These are phyloP conservation scores for Lochmaea crataegi DNA, from an alignment of 2,888 invertebrate species.

Conservation along the genomic window DNA sequence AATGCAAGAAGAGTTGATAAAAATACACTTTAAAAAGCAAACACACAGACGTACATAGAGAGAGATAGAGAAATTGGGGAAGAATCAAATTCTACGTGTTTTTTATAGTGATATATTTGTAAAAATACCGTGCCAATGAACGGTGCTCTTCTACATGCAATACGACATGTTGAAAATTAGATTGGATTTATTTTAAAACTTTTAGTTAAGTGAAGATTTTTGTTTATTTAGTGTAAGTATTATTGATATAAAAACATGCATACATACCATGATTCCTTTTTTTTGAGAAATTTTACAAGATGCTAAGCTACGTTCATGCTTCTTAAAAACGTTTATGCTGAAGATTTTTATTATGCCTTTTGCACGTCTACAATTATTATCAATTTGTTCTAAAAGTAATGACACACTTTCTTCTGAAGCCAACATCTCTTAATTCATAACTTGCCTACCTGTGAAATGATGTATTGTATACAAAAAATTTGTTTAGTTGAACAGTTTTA, in stretches of 20 bases:
- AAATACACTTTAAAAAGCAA: slow-evolving; percentile 52
- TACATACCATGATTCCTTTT: slow-evolving; percentile 43
- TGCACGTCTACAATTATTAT: too few species aligned
- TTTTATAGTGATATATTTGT: slow-evolving; percentile 46
- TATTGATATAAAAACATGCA: slow-evolving; percentile 37
- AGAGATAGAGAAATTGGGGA: slow-evolving; percentile 63
- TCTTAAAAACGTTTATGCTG: slow-evolving; percentile 32
- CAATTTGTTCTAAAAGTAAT: too few species aligned
- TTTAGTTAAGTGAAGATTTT: slow-evolving; percentile 13
- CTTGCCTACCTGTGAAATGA: too few species aligned
- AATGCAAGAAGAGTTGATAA: slow-evolving; percentile 1
- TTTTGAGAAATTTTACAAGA: slow-evolving; percentile 28
- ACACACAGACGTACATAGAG: slow-evolving; percentile 66
- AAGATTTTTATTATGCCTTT: slow-evolving; percentile 18
- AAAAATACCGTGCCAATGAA: slow-evolving; percentile 56
- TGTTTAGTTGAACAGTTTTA: too few species aligned
- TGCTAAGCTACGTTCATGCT: slow-evolving; percentile 40
- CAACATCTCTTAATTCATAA: too few species aligned
- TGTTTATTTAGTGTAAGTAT: slow-evolving; percentile 27
- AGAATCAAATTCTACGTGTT: slow-evolving; percentile 55
- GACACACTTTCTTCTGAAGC: too few species aligned
- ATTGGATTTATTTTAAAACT: neutral
- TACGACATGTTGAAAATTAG: slow-evolving; percentile 9
- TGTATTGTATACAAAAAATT: too few species aligned
- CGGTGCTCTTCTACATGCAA: slow-evolving; percentile 52